Base-by-base conservation (phyloP, 2,113 vertebrate genomes). In the Takifugu bimaculatus region DNA sequence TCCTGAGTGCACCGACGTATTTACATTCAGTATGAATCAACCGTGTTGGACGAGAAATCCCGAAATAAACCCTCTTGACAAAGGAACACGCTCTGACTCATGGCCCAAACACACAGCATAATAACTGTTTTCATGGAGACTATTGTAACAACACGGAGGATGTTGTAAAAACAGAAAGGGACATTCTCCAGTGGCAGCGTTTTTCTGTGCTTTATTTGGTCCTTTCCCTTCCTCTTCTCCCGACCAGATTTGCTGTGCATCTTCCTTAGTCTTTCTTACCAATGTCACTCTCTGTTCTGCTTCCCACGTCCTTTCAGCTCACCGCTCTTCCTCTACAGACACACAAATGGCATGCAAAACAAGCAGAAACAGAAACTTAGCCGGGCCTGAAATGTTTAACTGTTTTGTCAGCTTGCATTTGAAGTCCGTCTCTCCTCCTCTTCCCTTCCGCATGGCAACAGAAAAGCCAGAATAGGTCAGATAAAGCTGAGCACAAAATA, bases 401-500 rank as follows among this genome's bases (percentile, higher is more conserved):
- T 35, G 42, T 53, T 59, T 69, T 43, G 13, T 61, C 47, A 62
- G 75, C 63, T 56, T 63, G 63, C 53, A 65, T 76, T 75, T 77
- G 60, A 63, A 66, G 27, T 60, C 64, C 15, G 27, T 63, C 3
- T 53, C 28, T 56, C 54, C 35, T 1, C 29, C 29, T 53, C 51
- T n/a, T 67, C 68, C 52, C 72, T 71, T 72, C 60, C 44, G 50
- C 69, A 68, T 53, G 50, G 62, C 63, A 84, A 85, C 59, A 81
- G 71, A 69, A 73, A 72, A 67, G 64, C 62, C 60, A 56, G 68
- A 75, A 68, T 72, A 67, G 82, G 87, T 85, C 88, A 92, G 92
- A 94, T 92, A 91, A 92, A 92, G 91, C 60, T 2, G 13, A 63
- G 60, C 48, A 48, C 26, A 57, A 54, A 73, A 48, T 58, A 26